Base-by-base conservation (phyloP, 2,888 invertebrate genomes). In the Hypselothyrea guttata region DNA sequence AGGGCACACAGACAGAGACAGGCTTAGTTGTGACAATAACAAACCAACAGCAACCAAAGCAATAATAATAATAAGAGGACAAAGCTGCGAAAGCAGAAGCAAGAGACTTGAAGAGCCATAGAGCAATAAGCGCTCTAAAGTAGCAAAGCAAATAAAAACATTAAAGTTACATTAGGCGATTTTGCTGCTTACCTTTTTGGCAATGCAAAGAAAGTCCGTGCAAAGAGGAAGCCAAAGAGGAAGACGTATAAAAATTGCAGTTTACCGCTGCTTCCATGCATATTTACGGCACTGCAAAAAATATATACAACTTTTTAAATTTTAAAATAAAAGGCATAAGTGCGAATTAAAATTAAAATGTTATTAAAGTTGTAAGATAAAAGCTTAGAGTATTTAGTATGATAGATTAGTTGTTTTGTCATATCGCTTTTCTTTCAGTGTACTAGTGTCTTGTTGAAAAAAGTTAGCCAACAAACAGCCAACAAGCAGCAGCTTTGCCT, bases 121-220 rank as follows among this genome's bases (percentile, higher is more conserved):
- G 52, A 41, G 76, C 57, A 71, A 72, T 73, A 71, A 75, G 76
- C 76, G 47, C 63, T 30, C 46, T 49, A 72, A 75, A 75, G 75
- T 64, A 77, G 53, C 58, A 75, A 74, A 70, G 78, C 74, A 75
- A 75, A 75, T 75, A 75, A 75, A 75, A 75, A 75, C 75, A 75
- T 75, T 77, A 75, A 75, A 75, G 63, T 78, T 74, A 77, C 75
- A 75, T 77, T 77, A 70, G 74, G 38, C 57, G 59, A 69, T 60
- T 77, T 58, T 62, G 55, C 33, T 47, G 73, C 56, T 77, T 77
- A 65, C 65, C 65, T 73, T 62, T 57, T 68, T 59, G 57, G 51
- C 56, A 30, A 52, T 61, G 72, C 58, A 57, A 62, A 62, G 58
- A 62, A 59, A 53, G 41, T 30, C 16, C 8, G 30, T 7, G 31